These are phyloP conservation scores for Hydrozoanthus tunicans DNA, from an alignment of 64 coral and sea anemone species.

Conservation along the genomic window DNA sequence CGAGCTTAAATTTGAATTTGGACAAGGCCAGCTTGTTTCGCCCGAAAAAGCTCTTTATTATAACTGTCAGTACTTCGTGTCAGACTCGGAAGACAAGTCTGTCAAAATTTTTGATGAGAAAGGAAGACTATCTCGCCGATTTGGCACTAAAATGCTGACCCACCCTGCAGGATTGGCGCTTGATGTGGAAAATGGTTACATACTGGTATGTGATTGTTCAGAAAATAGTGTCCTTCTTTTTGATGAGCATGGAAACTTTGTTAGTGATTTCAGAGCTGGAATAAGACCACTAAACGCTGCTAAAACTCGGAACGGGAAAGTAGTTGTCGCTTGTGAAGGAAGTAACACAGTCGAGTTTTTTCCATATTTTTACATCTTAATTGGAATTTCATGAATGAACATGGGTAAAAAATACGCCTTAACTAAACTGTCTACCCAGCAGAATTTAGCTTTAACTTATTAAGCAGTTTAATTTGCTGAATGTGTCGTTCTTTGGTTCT, in stretches of 20 bases:
- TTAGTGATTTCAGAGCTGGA: conserved; percentile 35
- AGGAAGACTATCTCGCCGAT: background rate
- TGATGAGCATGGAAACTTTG: conserved; percentile 36
- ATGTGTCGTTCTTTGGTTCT: too few species aligned
- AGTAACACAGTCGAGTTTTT: conserved; percentile 8
- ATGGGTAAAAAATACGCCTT: background rate
- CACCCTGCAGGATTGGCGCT: conserved; percentile 5
- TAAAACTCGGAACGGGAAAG: conserved; percentile 18
- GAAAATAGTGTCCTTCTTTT: conserved; percentile 31
- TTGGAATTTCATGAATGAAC: conserved; percentile 14
- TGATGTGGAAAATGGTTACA: conserved; percentile 8
- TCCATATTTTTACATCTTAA: background rate
- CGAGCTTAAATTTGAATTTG: conserved; percentile 13
- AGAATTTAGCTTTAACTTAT: too few species aligned
- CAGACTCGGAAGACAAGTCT: conserved; percentile 8
- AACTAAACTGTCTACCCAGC: too few species aligned
- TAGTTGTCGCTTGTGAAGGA: conserved; percentile 30
- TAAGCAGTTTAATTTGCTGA: too few species aligned
- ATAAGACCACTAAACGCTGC: conserved; percentile 17
- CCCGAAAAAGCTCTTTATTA: conserved; percentile 20
- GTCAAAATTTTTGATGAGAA: conserved; percentile 35
- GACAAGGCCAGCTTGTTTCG: conserved; percentile 1
- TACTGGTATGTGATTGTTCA: conserved; percentile 29
- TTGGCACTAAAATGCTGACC: conserved; percentile 38
- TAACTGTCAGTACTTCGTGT: conserved; percentile 8